Percentiles rank a stretch among this genome's conserved stretches.
phyloP scores from a whole-genome alignment of 2,888 invertebrate species.

The Caenorhabditis becei region DNA sequence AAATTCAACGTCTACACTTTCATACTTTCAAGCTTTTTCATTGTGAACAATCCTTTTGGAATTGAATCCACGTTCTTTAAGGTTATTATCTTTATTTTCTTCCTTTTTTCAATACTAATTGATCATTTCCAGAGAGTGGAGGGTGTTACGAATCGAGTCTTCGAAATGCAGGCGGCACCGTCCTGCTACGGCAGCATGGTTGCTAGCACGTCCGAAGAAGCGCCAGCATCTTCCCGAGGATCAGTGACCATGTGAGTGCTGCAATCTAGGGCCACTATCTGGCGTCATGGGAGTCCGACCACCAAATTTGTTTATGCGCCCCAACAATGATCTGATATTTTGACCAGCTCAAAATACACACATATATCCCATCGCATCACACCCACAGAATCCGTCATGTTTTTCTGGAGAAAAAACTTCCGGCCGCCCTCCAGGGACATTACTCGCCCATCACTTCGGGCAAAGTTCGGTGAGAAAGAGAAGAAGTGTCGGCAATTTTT shows the following conservation, averaged over 20 bases:
- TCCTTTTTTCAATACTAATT: neutral
- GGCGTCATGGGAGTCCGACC: conserved; percentile 4
- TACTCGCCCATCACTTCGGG: conserved; percentile 47
- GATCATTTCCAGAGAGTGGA: conserved; percentile 48
- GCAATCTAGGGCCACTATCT: conserved; percentile 16
- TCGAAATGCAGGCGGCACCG: conserved; percentile 67
- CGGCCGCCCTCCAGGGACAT: conserved; percentile 49
- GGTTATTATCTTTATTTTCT: neutral
- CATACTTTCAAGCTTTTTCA: neutral
- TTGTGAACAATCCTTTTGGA: neutral
- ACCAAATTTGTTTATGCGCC: conserved; percentile 46
- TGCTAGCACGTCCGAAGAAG: conserved; percentile 62
- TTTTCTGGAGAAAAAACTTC: conserved; percentile 22
- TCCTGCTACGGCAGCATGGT: conserved; percentile 68
- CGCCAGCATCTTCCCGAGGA: conserved; percentile 26
- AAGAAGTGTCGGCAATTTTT: conserved; percentile 47
- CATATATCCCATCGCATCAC: conserved; percentile 12
- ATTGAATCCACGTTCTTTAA: no score
- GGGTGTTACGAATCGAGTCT: conserved; percentile 67
- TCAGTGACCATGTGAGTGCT: conserved; percentile 51
- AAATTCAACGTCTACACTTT: conserved; percentile 19
- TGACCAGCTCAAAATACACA: conserved; percentile 46
- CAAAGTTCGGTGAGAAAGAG: conserved; percentile 52
- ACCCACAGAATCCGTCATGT: conserved; percentile 28
- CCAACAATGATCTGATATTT: conserved; percentile 46